Conservation (phyloP, 2,888 invertebrate genomes). For the Anticlea derivata region DNA sequence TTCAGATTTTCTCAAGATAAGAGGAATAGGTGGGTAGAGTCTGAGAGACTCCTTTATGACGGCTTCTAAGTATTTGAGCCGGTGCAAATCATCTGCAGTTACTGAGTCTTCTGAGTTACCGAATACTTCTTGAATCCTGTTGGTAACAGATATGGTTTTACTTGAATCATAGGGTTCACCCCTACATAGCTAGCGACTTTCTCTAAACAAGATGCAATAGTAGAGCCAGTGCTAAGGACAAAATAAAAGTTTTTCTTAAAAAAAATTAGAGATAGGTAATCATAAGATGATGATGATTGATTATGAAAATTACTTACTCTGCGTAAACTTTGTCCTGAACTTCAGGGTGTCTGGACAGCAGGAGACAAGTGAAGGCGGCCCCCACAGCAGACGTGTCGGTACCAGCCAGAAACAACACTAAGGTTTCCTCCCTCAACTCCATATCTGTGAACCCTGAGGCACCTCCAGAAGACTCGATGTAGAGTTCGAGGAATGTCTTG, state of each 20-base stretch:
- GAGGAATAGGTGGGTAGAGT: constrained; percentile 47
- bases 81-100: constrained; percentile 35
- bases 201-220: too few species aligned
- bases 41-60: constrained; percentile 45
- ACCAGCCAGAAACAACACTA: constrained; percentile 54
- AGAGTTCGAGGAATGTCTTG: constrained; percentile 50
- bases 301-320: too few species aligned
- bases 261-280: too few species aligned
- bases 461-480: constrained; percentile 44
- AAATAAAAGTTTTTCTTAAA: too few species aligned
- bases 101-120: constrained; percentile 37
- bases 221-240: too few species aligned
- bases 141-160: too few species aligned
- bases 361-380: constrained; percentile 41
- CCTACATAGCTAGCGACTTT: too few species aligned
- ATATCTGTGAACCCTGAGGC: constrained; percentile 41
- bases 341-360: constrained; percentile 49
- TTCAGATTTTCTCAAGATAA: constrained; percentile 38
- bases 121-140: constrained; percentile 43
- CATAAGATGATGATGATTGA: too few species aligned
- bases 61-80: constrained; percentile 42
- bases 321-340: constrained; percentile 51
- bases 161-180: too few species aligned
- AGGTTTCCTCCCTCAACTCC: constrained; percentile 53
- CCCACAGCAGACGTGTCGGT: constrained; percentile 60